Conservation (phyloP, 2,113 vertebrate species). For the Etheostoma cragini region DNA sequence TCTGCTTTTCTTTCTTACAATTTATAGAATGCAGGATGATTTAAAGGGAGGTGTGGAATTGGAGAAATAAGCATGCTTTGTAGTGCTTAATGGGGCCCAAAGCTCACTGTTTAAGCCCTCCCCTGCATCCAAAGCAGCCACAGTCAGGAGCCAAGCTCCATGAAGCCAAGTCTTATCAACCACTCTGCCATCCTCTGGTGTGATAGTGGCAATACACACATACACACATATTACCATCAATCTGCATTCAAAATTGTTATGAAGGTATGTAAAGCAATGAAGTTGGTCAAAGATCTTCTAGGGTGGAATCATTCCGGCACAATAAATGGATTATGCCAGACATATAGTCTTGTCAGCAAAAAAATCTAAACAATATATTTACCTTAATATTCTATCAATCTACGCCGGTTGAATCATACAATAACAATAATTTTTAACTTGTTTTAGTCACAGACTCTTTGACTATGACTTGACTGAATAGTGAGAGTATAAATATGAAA, state of each 20-base stretch:
- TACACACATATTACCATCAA: slow-evolving; percentile 10
- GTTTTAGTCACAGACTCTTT: background rate
- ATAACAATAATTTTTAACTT: background rate
- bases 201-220: slow-evolving; percentile 76
- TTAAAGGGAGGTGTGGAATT: slow-evolving; percentile 82
- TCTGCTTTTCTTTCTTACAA: slow-evolving; percentile 75
- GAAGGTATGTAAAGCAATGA: background rate
- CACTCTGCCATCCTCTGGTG: slow-evolving; percentile 84
- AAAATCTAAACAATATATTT: background rate
- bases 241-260: background rate
- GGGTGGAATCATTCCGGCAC: background rate
- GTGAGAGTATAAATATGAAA: background rate
- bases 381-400: no score
- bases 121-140: slow-evolving; percentile 69
- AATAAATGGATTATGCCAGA: background rate
- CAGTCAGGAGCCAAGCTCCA: slow-evolving; percentile 61
- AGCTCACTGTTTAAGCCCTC: slow-evolving; percentile 74
- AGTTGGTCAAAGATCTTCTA: background rate
- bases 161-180: slow-evolving; percentile 75
- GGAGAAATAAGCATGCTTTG: slow-evolving; percentile 78
- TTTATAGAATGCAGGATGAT: slow-evolving; percentile 74
- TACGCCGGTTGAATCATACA: background rate
- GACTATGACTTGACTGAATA: background rate
- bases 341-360: background rate
- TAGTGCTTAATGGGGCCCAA: slow-evolving; percentile 75